Evolutionary conservation across 2,113 vertebrate species (phyloP).

Genomic region (Astur gentilis): DNA sequence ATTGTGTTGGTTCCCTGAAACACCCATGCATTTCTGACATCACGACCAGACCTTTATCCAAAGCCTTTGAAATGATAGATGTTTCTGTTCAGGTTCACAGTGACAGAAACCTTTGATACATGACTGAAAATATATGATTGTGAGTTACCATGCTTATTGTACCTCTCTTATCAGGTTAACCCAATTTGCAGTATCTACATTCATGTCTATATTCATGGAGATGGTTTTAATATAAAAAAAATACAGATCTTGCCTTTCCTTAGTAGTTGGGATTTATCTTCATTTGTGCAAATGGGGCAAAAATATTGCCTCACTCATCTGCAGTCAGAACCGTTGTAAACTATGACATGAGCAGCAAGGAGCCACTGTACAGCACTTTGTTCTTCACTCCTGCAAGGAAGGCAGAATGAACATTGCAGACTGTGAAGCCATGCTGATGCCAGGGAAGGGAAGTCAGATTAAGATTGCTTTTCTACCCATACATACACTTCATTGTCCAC

Average conservation of each 20-base stretch:
- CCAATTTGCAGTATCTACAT: neutral
- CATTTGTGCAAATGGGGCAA: neutral
- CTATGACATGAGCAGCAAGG: neutral
- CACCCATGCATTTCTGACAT: neutral
- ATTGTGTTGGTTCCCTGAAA: neutral
- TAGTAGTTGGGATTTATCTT: neutral
- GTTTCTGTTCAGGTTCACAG: neutral
- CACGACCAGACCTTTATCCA: neutral
- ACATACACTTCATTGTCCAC: neutral
- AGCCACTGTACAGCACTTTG: neutral
- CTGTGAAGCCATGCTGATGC: neutral
- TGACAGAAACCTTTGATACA: neutral
- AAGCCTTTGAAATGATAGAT: neutral
- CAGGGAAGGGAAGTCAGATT: neutral
- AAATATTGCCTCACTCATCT: neutral
- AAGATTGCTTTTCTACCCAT: neutral
- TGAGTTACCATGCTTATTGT: neutral
- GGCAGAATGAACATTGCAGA: neutral
- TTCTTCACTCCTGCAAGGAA: neutral
- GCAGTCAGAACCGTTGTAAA: neutral
- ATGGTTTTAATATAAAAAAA: neutral
- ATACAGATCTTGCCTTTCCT: neutral
- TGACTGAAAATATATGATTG: neutral
- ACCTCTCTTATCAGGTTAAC: neutral
- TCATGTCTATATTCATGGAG: neutral